These are phyloP conservation scores for Stramonita haemastoma DNA, from an alignment of 2,888 invertebrate genomes.

Conservation along the genomic window DNA sequence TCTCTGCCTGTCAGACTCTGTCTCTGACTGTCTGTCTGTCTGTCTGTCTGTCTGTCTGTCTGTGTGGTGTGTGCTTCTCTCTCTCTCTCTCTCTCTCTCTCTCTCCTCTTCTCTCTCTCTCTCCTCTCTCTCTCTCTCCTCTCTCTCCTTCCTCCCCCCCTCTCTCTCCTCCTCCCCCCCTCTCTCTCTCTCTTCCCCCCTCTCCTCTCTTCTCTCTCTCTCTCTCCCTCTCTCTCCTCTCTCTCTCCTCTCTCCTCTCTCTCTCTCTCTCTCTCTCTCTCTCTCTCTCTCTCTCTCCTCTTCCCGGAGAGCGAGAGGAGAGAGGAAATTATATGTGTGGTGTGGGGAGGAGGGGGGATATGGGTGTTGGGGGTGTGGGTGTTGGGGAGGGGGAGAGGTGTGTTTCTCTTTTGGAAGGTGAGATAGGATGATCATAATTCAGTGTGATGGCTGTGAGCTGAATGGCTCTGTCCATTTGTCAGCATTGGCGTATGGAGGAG, in stretches of 20 bases:
- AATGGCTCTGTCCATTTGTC: background rate
- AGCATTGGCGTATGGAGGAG: too few species aligned
- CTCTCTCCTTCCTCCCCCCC: background rate
- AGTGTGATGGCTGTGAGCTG: background rate
- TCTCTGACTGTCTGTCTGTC: too few species aligned
- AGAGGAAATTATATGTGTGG: too few species aligned
- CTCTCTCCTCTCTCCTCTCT: background rate
- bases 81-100: too few species aligned
- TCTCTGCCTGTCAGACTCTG: too few species aligned
- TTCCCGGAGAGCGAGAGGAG: too few species aligned
- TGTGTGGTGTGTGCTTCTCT: too few species aligned
- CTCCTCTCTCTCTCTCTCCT: background rate
- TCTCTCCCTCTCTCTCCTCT: constrained; percentile 9
- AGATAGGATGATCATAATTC: too few species aligned
- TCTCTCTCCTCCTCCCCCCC: background rate
- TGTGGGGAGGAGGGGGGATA: too few species aligned
- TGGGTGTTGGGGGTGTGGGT: too few species aligned
- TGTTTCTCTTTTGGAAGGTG: background rate
- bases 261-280: constrained; percentile 35
- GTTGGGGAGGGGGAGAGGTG: too few species aligned
- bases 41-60: too few species aligned
- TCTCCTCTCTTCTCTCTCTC: background rate
- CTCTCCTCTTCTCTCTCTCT: background rate
- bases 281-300: constrained; percentile 5
- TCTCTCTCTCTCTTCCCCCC: background rate